A percentile compares a stretch with the other conserved stretches of the same genome.
Conservation (phyloP, 2,888 invertebrate species). For the Tryphoninae sp. region DNA sequence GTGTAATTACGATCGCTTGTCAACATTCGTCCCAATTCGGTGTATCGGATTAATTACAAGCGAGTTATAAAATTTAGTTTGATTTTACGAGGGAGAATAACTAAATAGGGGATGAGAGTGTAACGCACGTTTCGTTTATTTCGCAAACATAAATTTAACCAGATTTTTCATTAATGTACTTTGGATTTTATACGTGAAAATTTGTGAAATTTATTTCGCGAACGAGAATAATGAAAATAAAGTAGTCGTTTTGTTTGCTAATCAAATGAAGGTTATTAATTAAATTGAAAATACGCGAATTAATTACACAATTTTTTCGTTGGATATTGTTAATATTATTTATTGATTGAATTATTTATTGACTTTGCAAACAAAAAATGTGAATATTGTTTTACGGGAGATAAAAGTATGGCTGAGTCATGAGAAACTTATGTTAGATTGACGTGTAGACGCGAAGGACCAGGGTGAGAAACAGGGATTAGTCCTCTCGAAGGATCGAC, state of each 20-base stretch:
- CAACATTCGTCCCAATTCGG: constrained; percentile 46
- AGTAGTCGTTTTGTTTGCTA: not conserved
- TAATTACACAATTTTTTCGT: not conserved
- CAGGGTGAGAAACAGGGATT: constrained; percentile 51
- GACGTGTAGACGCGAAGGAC: constrained; percentile 28
- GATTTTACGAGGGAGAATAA: not conserved
- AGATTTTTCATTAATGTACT: not conserved
- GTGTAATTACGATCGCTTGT: constrained; percentile 55
- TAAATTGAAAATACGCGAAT: not conserved
- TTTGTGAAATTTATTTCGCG: not conserved
- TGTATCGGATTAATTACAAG: constrained; percentile 37
- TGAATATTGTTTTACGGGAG: not conserved
- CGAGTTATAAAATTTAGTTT: constrained; percentile 21
- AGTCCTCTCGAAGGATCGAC: constrained; percentile 60
- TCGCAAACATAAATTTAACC: not conserved
- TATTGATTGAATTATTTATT: not conserved
- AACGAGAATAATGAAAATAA: not conserved
- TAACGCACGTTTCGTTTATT: not conserved
- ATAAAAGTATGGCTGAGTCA: constrained; percentile 18
- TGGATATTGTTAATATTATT: not conserved
- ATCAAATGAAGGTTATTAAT: not conserved
- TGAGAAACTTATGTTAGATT: constrained; percentile 20
- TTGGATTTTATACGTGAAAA: not conserved
- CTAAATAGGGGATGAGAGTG: not conserved
- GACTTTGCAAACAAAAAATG: not conserved